Evolutionary conservation across 2,888 invertebrate species (phyloP).

Genomic region (Penaeus monodon): DNA sequence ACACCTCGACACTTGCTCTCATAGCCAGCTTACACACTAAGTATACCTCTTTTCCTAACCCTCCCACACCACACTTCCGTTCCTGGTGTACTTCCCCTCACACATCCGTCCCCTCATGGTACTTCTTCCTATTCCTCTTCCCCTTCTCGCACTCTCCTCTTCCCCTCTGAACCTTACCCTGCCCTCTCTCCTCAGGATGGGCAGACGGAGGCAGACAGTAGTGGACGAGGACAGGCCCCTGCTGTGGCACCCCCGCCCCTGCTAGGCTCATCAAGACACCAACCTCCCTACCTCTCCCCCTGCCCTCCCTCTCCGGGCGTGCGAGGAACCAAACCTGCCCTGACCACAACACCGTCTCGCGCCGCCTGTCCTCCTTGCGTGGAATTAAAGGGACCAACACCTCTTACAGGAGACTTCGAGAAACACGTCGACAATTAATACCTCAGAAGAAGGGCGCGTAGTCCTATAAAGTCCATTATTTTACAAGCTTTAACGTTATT

Average conservation of each 20-base stretch:
- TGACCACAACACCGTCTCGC: slow-evolving; percentile 21
- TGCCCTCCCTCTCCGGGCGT: slow-evolving; percentile 13
- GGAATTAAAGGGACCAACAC: slow-evolving; percentile 28
- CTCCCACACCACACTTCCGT: slow-evolving; percentile 10
- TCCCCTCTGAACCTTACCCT: neutral
- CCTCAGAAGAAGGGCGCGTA: too few species aligned
- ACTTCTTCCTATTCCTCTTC: neutral
- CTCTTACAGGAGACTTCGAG: slow-evolving; percentile 9
- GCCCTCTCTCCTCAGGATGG: neutral
- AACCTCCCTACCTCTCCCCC: neutral
- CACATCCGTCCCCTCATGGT: neutral
- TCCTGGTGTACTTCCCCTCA: slow-evolving; percentile 1
- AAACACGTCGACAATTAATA: neutral
- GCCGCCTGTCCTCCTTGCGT: slow-evolving; percentile 1
- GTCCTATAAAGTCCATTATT: too few species aligned
- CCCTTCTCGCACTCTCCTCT: slow-evolving; percentile 14
- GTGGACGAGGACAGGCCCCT: slow-evolving; percentile 3
- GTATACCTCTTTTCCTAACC: slow-evolving; percentile 19
- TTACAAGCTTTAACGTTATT: too few species aligned
- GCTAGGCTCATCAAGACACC: slow-evolving; percentile 43
- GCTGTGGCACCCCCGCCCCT: slow-evolving; percentile 14
- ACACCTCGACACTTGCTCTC: slow-evolving; percentile 2
- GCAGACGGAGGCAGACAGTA: slow-evolving; percentile 12
- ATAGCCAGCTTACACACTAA: neutral
- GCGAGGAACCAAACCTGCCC: slow-evolving; percentile 17